Base-by-base conservation (phyloP, 2,888 invertebrate genomes). In the Erynnis tages region DNA sequence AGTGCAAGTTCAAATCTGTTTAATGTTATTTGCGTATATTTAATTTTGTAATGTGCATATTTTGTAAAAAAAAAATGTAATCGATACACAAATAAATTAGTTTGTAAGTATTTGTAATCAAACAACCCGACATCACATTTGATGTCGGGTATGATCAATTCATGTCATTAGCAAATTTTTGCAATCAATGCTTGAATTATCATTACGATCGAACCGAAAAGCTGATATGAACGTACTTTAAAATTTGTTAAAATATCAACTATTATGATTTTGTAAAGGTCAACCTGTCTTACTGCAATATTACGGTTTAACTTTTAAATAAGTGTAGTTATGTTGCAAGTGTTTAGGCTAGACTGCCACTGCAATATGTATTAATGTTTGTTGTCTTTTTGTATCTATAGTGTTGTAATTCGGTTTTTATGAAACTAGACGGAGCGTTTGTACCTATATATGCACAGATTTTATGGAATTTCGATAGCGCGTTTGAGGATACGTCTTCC, bases 261-360 rank as follows among this genome's bases (percentile, higher is more conserved):
- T 17, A 8, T n/a, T 17, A 34, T n/a, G 10, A 21, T 43, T 30
- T 43, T 43, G 37, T 37, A 47, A 30, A 43, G 17, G 19, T 19
- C 30, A 30, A 46, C 32, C 25, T 46, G 35, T 35, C 3, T n/a
- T 30, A 13, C 40, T 40, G 30, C 38, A 40, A 40, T 46, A 35
- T 25, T 19, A 8, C 43, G 19, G 19, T 11, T 46, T 46, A 13
- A 32, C 40, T 48, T 38, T 48, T 21, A 48, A 38, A 47, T 29
- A 38, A 30, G n/a, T 14, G n/a, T 13, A n/a, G 19, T 38, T n/a
- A n/a, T n/a, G 38, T 38, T 30, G 38, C 19, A 40, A 48, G 38
- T 17, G 30, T 16, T 30, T 2, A 14, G 13, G 1, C 21, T 38
- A 29, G 34, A 23, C 35, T 35, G 30, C 32, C 14, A 8, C 8